Evolutionary conservation across 2,797 vertebrate genomes (phyloP), one percentile per base, ranked within the genome.

Genomic region (Hoplostethus mediterraneus): DNA sequence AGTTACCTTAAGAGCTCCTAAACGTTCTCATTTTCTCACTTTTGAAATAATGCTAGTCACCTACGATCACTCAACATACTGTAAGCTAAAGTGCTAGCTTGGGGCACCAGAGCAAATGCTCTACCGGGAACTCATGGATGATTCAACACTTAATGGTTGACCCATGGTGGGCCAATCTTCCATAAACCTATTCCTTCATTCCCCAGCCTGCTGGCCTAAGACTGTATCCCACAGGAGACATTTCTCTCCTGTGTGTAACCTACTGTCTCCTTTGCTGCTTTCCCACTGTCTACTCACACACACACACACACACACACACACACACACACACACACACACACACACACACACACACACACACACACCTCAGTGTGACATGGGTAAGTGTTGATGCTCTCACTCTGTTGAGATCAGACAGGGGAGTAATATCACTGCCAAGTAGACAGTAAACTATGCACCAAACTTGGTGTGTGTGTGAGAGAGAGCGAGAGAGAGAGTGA

Each of bases 361-460:
- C 58, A 28, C 8, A 8, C 66, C 77, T 67, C 25, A 44, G 73
- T 81, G 47, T 64, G 84, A 79, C 59, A 63, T 47, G 47, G 69
- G 12, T 31, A 71, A 68, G 75, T 75, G 81, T 36, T 82, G 84
- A 60, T 54, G 82, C 56, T 65, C 44, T 81, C 64, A 56, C 52
- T 44, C 56, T 89, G 77, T 87, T 81, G 59, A 79, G 79, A 80
- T 57, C 73, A 80, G 79, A 91, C 88, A 85, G 13, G 63, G 68
- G 74, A 82, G 85, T 83, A 68, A 74, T 72, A 74, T 75, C 48
- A 14, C 66, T 31, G 30, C 33, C 53, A 51, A 63, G 55, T n/a
- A 53, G 63, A 53, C 12, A 1, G 10, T 10, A 67, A 78, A 78
- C 40, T 14, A 3, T 0, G 54, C 8, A 49, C 31, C 61, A 57